Conservation (phyloP, 2,113 vertebrate species). For the Prunella himalayana region DNA sequence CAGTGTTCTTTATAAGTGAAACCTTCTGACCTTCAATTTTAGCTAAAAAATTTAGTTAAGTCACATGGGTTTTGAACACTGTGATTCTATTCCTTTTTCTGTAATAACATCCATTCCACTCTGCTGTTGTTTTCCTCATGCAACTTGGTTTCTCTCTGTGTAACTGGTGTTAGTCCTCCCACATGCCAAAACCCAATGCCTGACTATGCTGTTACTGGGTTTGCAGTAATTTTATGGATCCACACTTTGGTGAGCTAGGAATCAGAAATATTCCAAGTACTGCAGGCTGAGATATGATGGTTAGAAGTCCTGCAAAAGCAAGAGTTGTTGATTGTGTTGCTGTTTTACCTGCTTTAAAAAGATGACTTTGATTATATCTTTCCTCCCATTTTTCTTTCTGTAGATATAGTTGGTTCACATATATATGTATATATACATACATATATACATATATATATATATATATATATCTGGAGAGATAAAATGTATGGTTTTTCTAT, state of each 20-base stretch:
- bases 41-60: neutral
- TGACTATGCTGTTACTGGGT: neutral
- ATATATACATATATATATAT: too few species aligned
- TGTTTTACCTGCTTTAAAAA: neutral
- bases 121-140: neutral
- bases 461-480: neutral
- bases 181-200: neutral
- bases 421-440: too few species aligned
- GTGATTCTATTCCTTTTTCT: neutral
- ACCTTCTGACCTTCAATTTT: neutral
- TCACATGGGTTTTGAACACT: neutral
- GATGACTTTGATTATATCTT: neutral
- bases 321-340: neutral
- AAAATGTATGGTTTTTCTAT: neutral
- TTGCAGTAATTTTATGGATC: neutral
- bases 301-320: neutral
- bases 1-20: neutral
- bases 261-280: neutral
- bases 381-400: neutral
- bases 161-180: neutral
- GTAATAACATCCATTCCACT: neutral
- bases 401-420: neutral
- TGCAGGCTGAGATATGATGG: neutral
- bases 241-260: neutral
- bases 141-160: slow-evolving; percentile 29